Conservation (phyloP, 2,797 vertebrate species). For the Hozukius guyotensis region DNA sequence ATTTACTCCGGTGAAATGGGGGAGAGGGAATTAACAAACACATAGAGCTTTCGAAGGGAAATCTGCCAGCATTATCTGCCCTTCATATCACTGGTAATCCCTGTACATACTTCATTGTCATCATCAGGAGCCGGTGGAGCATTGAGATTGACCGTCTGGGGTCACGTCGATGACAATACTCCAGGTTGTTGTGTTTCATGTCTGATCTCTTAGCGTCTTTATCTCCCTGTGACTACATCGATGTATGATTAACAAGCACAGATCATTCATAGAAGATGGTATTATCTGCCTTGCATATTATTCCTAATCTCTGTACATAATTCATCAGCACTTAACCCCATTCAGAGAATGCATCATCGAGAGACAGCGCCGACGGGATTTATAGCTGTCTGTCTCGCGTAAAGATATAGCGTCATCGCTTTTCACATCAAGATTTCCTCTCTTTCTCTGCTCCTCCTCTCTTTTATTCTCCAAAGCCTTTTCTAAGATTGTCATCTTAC, state of each 20-base stretch:
- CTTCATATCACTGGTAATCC: conserved; percentile 57
- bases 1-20: conserved; percentile 63
- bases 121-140: conserved; percentile 13
- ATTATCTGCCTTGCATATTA: conserved; percentile 39
- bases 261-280: conserved; percentile 12
- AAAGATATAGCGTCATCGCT: conserved; percentile 11
- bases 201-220: neutral
- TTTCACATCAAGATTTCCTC: conserved; percentile 14
- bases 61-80: conserved; percentile 48
- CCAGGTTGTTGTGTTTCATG: neutral
- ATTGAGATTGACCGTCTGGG: conserved; percentile 6
- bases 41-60: conserved; percentile 30
- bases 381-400: conserved; percentile 18
- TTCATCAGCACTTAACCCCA: conserved; percentile 52
- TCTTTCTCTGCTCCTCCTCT: neutral
- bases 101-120: conserved; percentile 35
- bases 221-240: neutral
- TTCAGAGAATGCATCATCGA: conserved; percentile 15
- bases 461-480: neutral
- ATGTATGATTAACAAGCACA: conserved; percentile 20
- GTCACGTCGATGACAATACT: neutral
- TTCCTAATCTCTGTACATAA: conserved; percentile 51
- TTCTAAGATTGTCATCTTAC: neutral
- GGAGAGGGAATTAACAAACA: conserved; percentile 60
- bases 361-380: conserved; percentile 25